Evolutionary conservation across 1,140 invertebrate species (phyloP), one percentile per base, ranked within the genome.

Genomic region (Caenorhabditis briggsae): DNA sequence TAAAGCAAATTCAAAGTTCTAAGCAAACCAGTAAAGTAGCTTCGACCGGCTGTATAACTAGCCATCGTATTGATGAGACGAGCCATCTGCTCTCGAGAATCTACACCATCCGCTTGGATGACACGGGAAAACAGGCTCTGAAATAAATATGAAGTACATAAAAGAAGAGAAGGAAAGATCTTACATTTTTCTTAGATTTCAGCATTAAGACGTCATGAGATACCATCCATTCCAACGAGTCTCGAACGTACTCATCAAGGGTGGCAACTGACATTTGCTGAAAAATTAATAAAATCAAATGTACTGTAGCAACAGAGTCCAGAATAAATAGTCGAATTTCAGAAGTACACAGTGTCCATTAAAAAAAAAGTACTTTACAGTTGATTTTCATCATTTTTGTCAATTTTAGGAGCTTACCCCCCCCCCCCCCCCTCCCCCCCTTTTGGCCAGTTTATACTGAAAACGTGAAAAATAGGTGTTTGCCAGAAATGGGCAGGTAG

Each of bases 171-270:
- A 46, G 20, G 6, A 23, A 70, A 16, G 14, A 25, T 23, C 64
- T 82, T 18, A 86, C 85, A 82, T 86, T 86, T 65, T 86, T 86
- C 58, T 74, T 82, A 0, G 20, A 43, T 64, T 86, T 86, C 55
- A 86, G 48, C 78, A 78, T 70, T 14, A 86, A 23, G 16, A 86
- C 53, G 53, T 86, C 85, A 58, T 86, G 65, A 6, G 74, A 58
- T 1, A 83, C 85, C 33, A 86, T 86, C 85, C 85, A 86, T 56
- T 86, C 85, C 74, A 86, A 25, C 7, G 85, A 82, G 20, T 58
- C 70, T 20, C 55, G 55, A 18, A 70, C 56, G 59, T 86, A 86
- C 50, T 86, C 74, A 6, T 70, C 70, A 20, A 70, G 48, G 18
- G 74, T 55, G 7, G 74, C 65, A 5, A 86, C 70, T 12, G 85